Conservation (phyloP, 2,113 vertebrate species). For the Oenanthe melanoleuca region DNA sequence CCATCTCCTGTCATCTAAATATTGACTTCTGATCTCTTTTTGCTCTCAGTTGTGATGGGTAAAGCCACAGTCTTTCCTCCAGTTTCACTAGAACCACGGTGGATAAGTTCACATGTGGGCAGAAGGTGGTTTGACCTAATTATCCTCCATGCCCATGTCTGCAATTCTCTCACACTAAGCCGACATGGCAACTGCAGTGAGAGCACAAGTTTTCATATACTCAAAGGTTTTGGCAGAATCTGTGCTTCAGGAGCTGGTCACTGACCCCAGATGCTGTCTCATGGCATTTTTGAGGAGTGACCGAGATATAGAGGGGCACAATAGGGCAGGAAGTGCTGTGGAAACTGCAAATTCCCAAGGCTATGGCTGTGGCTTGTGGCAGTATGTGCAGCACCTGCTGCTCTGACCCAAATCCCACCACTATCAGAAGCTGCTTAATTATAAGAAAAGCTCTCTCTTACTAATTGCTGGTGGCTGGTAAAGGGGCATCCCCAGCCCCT, state of each 20-base stretch:
- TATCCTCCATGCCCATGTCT: not conserved
- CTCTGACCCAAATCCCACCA: not conserved
- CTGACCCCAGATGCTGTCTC: not conserved
- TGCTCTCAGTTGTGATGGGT: not conserved
- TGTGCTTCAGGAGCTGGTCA: not conserved
- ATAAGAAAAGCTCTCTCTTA: not conserved
- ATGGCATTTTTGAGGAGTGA: not conserved
- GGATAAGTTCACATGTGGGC: not conserved
- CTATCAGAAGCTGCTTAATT: not conserved
- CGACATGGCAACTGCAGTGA: not conserved
- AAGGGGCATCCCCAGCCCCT: not conserved
- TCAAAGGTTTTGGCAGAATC: not conserved
- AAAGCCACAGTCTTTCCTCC: not conserved
- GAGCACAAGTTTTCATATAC: fast-evolving
- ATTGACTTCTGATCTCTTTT: slow-evolving; percentile 14
- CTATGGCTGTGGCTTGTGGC: not conserved
- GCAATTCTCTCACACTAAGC: not conserved
- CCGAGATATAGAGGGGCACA: not conserved
- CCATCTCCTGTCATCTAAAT: not conserved
- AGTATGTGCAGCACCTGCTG: not conserved
- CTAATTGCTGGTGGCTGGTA: not conserved
- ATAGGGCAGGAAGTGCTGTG: not conserved
- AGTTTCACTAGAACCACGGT: not conserved
- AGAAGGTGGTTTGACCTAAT: not conserved
- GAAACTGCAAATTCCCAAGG: not conserved